Conservation (phyloP, 2,888 invertebrate species). For the Drosophila incognita region DNA sequence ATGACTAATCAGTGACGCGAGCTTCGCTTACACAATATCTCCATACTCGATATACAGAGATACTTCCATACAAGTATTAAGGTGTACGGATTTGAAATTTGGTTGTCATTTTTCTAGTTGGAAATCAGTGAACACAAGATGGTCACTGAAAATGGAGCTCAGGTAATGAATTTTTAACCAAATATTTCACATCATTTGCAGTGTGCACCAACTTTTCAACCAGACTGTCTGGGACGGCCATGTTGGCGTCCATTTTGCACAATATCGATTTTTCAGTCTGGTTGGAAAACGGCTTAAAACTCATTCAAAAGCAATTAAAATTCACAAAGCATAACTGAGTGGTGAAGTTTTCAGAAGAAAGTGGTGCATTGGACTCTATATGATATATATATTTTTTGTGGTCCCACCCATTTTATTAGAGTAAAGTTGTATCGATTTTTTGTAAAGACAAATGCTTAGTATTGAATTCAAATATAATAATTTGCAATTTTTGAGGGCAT, state of each 20-base stretch:
- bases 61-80: constrained; percentile 27
- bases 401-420: constrained; percentile 55
- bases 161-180: constrained; percentile 76
- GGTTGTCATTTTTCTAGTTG: constrained; percentile 31
- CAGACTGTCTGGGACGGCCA: constrained; percentile 72
- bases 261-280: constrained; percentile 84
- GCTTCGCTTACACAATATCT: constrained; percentile 82
- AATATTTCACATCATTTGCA: constrained; percentile 18
- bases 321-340: background rate
- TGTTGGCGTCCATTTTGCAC: constrained; percentile 83
- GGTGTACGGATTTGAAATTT: constrained; percentile 25
- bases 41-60: constrained; percentile 70
- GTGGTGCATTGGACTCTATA: background rate
- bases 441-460: background rate
- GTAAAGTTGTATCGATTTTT: constrained; percentile 71
- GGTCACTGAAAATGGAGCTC: constrained; percentile 85
- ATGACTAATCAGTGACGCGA: constrained; percentile 84
- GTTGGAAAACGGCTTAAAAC: constrained; percentile 49
- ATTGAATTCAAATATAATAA: constrained; percentile 28
- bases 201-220: constrained; percentile 34
- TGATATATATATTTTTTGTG: background rate
- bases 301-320: constrained; percentile 25
- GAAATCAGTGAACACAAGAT: constrained; percentile 69
- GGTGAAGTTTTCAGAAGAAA: background rate
- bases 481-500: constrained; percentile 30